Evolutionary conservation across 2,888 invertebrate species (phyloP), one percentile per base, ranked within the genome.

Genomic region (Choreutis nemorana): DNA sequence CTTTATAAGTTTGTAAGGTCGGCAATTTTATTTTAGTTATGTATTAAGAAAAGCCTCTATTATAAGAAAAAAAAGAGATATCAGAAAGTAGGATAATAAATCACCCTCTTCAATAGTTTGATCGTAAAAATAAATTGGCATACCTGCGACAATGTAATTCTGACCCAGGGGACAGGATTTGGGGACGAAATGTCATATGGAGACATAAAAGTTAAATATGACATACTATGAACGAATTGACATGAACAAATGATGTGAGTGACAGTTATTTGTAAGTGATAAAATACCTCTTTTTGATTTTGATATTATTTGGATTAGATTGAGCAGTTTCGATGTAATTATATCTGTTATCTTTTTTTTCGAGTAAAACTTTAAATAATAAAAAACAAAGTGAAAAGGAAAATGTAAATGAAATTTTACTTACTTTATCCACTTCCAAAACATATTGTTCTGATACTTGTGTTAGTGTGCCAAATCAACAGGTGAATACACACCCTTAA

Each of bases 371-470:
- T 18, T 18, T 8, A 18, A 18, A 18, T 18, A 6, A 18, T n/a
- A n/a, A n/a, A n/a, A n/a, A 18, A 18, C 5, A 18, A 18, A 6
- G 8, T 18, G 6, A 6, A 18, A 24, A 11, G 12, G 9, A 4
- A 11, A 10, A 9, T 24, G 6, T 24, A 24, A 24, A 34, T 31
- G 22, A 35, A 9, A 27, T 26, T 30, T 46, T 56, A 72, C 77
- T 75, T 51, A 75, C 73, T 53, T 28, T 39, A 63, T 43, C 62
- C 66, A 63, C 33, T 61, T 55, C 72, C 68, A 68, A 51, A 68
- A 66, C 78, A 78, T 78, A 45, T 57, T 68, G 59, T 55, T 54
- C n/a, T n/a, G n/a, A n/a, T n/a, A n/a, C n/a, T n/a, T n/a, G n/a
- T n/a, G n/a, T n/a, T n/a, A n/a, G n/a, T n/a, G n/a, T n/a, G 48